phyloP scores from a whole-genome alignment of 1,140 invertebrate species.

The Triops longicaudatus region DNA sequence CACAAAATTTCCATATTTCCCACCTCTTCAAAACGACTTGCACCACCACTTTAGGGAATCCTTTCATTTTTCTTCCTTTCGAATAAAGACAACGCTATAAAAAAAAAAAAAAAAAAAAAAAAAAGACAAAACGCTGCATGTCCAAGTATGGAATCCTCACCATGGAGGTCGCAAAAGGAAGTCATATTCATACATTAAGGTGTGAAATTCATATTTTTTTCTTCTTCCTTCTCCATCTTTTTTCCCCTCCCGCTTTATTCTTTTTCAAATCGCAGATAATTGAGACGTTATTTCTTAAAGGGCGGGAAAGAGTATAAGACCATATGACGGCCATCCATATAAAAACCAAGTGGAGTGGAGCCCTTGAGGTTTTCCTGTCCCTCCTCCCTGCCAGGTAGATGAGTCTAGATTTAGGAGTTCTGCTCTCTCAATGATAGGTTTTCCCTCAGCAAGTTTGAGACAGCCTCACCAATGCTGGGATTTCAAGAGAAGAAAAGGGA shows the following conservation, averaged over 20 bases:
- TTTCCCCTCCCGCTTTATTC: background rate
- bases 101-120: background rate
- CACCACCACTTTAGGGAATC: background rate
- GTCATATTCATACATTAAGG: background rate
- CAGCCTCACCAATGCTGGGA: background rate
- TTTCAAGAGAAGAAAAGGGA: background rate
- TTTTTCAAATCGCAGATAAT: background rate
- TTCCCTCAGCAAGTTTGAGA: background rate
- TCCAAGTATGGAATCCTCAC: background rate
- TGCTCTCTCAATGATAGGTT: background rate
- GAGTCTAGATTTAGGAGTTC: background rate
- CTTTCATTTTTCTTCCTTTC: background rate
- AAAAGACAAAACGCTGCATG: background rate
- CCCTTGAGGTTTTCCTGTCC: background rate
- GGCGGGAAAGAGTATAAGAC: background rate
- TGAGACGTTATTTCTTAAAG: slow-evolving; percentile 3
- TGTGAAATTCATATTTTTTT: slow-evolving; percentile 1
- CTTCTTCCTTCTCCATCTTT: background rate
- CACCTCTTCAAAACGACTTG: background rate
- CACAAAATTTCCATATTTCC: background rate
- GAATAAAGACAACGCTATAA: no score
- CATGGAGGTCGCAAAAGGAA: background rate
- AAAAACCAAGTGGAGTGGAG: background rate
- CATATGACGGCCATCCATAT: slow-evolving; percentile 9
- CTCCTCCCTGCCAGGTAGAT: background rate